Evolutionary conservation across 2,113 vertebrate species (phyloP), one percentile per base, ranked within the genome.

Genomic region (Lamprologus lemairii): DNA sequence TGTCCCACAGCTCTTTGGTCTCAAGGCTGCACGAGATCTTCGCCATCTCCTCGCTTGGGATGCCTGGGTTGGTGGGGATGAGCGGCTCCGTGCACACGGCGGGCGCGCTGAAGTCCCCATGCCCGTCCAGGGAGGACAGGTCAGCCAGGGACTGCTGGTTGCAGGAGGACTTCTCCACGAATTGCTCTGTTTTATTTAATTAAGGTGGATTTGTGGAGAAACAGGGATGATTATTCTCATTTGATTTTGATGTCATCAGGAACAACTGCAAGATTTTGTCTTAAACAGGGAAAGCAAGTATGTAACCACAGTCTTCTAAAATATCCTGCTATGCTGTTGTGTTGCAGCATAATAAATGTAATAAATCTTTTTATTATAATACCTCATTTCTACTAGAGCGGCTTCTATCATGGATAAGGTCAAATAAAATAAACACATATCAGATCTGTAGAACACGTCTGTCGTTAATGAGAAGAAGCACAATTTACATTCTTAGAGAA

Each of bases 1-100:
- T 99, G 95, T 99, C 99, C 99, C 99, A 99, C 68, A 99, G 97
- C 79, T 99, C 99, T 89, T 99, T 99, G 88, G 99, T 99, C 93
- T 99, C 99, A 90, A 99, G 93, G 91, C 96, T 99, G 97, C 99
- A 99, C 60, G 97, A 97, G 92, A 99, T 99, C 95, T 98, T 99
- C 53, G 98, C 98, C 98, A 99, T 99, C 93, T 99, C 98, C 95
- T 99, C 98, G 71, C 98, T 99, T 55, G 98, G 98, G 13, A 98
- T 93, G 82, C 97, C 95, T 65, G 98, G 98, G 16, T 96, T 98
- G 81, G 98, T 98, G 85, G 98, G 98, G 85, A 99, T 99, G 83
- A 99, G 97, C 1, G 98, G 98, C 82, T 99, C 98, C 0, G 98
- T 99, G 93, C 98, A 98, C 71, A 97, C 95, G 5, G 97, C 91